These are phyloP conservation scores for Fissipunctia ypsillon DNA, from an alignment of 2,888 invertebrate species.

Conservation along the genomic window DNA sequence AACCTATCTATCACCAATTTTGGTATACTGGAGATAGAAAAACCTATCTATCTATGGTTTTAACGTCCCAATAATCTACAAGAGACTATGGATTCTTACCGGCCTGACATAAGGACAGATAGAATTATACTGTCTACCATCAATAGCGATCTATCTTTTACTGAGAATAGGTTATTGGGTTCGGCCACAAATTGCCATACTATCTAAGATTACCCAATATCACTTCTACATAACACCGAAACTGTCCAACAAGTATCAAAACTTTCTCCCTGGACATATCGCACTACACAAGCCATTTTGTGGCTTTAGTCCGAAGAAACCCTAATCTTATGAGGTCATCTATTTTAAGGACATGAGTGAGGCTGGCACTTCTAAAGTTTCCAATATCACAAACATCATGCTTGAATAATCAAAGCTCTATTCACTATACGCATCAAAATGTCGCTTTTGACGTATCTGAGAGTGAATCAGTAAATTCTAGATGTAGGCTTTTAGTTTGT, in stretches of 20 bases:
- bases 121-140: no score
- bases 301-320: conserved; percentile 17
- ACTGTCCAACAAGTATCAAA: conserved; percentile 47
- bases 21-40: no score
- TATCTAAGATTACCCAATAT: neutral
- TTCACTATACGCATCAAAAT: conserved; percentile 57
- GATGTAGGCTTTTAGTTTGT: conserved; percentile 30
- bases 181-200: conserved; percentile 7
- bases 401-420: conserved; percentile 64
- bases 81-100: no score
- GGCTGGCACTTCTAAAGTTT: conserved; percentile 34
- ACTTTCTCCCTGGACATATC: neutral
- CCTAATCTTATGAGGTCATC: conserved; percentile 62
- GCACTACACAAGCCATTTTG: conserved; percentile 44
- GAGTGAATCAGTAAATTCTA: conserved; percentile 51
- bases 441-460: conserved; percentile 46
- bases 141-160: no score
- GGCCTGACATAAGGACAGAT: no score
- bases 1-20: no score
- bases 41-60: no score
- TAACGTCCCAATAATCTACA: no score
- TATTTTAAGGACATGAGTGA: conserved; percentile 55
- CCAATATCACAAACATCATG: conserved; percentile 38
- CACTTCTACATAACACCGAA: neutral
- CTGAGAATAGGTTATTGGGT: no score